Percentiles rank a stretch among this genome's conserved stretches.
Conservation (phyloP, 2,888 invertebrate species). For the Nephrocerus scutellatus region DNA sequence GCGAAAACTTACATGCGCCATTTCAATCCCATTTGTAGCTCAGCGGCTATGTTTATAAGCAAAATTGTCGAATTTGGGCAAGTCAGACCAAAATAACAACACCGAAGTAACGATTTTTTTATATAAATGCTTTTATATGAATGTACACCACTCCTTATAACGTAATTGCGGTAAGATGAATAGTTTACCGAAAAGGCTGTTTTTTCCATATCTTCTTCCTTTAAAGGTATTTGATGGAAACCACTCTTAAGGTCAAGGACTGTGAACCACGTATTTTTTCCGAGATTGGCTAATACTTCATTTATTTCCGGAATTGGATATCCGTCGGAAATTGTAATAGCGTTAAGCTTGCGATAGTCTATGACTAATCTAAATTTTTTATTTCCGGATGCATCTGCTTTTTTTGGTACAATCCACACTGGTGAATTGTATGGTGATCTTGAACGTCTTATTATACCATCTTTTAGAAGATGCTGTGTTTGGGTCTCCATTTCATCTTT, state of each 20-base stretch:
- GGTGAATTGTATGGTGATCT: background rate
- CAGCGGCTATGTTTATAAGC: no score
- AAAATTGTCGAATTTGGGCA: no score
- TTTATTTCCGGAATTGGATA: conserved; percentile 14
- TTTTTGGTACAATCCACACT: conserved; percentile 8
- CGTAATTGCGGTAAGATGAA: no score
- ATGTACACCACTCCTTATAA: no score
- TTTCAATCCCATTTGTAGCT: no score
- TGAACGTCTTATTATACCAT: background rate
- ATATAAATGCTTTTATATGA: no score
- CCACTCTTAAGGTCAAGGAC: conserved; percentile 13
- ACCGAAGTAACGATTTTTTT: no score
- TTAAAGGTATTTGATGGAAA: conserved; percentile 16
- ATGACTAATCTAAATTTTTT: no score
- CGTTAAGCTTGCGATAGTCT: conserved; percentile 8
- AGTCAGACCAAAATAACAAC: no score
- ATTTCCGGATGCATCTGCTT: conserved; percentile 1
- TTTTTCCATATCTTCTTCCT: conserved; percentile 11
- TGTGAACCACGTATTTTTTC: conserved; percentile 10
- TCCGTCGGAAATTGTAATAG: conserved; percentile 11
- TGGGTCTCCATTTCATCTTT: no score
- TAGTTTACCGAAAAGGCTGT: conserved; percentile 13
- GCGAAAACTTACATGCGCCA: no score
- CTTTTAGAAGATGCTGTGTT: no score
- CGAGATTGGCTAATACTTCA: conserved; percentile 8